Percentiles rank a stretch among this genome's conserved stretches.
Conservation (phyloP, 2,888 invertebrate genomes). For the Netelia melanura region DNA sequence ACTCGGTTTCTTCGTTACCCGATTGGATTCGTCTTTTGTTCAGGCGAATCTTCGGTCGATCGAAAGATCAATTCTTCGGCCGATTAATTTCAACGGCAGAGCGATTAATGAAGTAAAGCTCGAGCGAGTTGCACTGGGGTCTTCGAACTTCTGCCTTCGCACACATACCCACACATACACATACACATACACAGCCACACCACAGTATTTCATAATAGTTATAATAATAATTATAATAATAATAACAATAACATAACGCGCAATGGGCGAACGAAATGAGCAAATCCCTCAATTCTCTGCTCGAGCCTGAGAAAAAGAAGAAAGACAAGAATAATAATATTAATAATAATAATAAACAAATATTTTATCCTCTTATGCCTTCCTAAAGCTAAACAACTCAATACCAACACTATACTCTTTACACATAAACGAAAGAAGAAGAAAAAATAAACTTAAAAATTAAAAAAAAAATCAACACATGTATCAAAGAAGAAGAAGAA, state of each 20-base stretch:
- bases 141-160: slow-evolving; percentile 58
- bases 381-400: slow-evolving; percentile 66
- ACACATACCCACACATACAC: slow-evolving; percentile 28
- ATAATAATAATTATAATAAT: slow-evolving; percentile 42
- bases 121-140: slow-evolving; percentile 31
- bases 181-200: slow-evolving; percentile 16
- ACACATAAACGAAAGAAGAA: slow-evolving; percentile 9
- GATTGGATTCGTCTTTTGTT: background rate
- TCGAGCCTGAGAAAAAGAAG: slow-evolving; percentile 26
- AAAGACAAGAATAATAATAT: background rate
- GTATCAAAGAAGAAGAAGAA: too few species aligned
- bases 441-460: slow-evolving; percentile 16
- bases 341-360: slow-evolving; percentile 49
- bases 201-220: slow-evolving; percentile 57
- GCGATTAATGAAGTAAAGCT: background rate
- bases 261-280: slow-evolving; percentile 37
- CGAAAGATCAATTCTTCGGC: background rate
- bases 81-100: slow-evolving; percentile 10
- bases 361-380: slow-evolving; percentile 66
- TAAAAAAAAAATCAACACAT: background rate
- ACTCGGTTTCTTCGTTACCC: background rate
- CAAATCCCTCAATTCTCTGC: slow-evolving; percentile 19
- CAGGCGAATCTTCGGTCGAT: background rate
- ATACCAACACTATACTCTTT: slow-evolving; percentile 63
- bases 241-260: slow-evolving; percentile 26